Evolutionary conservation across 2,113 vertebrate genomes (phyloP), one percentile per base, ranked within the genome.

Genomic region (Cichladusa arquata): DNA sequence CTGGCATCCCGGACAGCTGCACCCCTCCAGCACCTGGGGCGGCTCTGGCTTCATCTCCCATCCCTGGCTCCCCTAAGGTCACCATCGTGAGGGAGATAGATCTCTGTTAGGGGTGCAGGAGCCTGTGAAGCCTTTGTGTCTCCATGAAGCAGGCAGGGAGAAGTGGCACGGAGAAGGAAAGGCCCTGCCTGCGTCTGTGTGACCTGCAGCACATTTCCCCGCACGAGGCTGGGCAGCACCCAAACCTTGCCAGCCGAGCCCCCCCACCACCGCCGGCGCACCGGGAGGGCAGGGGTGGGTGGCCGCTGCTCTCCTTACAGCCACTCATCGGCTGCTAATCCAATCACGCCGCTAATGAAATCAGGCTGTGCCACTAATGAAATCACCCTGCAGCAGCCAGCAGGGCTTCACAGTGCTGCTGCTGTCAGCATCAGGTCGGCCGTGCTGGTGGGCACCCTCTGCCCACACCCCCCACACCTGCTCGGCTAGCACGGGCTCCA

Each of bases 341-440:
- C 91, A 88, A 93, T 96, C 94, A 94, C 61, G 15, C 87, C 1
- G 19, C 60, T 96, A 94, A 96, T 94, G 88, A 87, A 92, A 92
- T 95, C 95, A 93, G 88, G 56, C 94, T 90, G 94, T 4, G 26
- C 70, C 6, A 24, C 79, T 95, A 93, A 96, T 96, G 60, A 93
- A 95, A 95, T 95, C 92, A 87, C 78, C 31, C 81, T 91, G 94
- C 2, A 19, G 80, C 44, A 3, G 58, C 40, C 67, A 29, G 48
- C 14, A 1, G 9, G 2, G 4, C 34, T 82, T 42, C 2, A 0
- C 33, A 5, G 66, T 0, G 1, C 65, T 36, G 60, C 74, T 3
- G 31, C 17, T 19, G 8, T 36, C 40, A 0, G 36, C 6, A 2
- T 2, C 1, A 5, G 8, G 22, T 17, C 0, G 1, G 48, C 50